Base-by-base conservation (phyloP, 1,140 invertebrate species). In the Hesperophylax magnus region DNA sequence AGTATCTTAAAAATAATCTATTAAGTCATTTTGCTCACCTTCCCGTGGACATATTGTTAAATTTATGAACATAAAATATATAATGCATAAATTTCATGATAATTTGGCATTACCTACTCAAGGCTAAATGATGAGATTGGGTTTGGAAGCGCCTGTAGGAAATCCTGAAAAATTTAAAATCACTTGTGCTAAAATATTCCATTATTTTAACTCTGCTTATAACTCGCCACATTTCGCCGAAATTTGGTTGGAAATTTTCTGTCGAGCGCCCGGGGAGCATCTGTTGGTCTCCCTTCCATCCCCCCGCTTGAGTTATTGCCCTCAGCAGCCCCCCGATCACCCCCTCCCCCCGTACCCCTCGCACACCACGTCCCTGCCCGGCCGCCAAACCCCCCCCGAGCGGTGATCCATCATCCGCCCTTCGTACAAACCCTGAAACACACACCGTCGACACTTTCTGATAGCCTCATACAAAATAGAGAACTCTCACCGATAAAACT, bases 131-230 rank as follows among this genome's bases (percentile, higher is more conserved):
- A 2, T 56, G 63, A 31, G 63, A 67, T 67, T 67, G 6, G 20
- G 60, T 63, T 67, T 39, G 31, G 63, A 39, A 34, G 63, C 15
- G 63, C 7, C 34, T 6, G 31, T 1, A 67, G 63, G 47, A 58
- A 60, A 31, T 39, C 34, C 14, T 34, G 22, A 75, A 75, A 75
- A 75, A 75, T 60, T 24, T 58, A 27, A 72, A 53, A 72, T 72
- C 39, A 72, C 69, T 53, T 72, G 27, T 39, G 65, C 69, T 75
- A 60, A 75, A 75, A 58, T 75, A 75, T 75, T 75, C 72, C 72
- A 75, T 75, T 75, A 75, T 75, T 75, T 75, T 60, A 75, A 75
- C 72, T 58, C 72, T 58, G 71, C 54, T 75, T 60, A 58, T 75
- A 75, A 75, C 72, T 75, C 54, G 53, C 53, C 22, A 58, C 39